These are phyloP conservation scores for Protomyctophum bolini DNA, from an alignment of 2,113 vertebrate genomes.

Conservation along the genomic window DNA sequence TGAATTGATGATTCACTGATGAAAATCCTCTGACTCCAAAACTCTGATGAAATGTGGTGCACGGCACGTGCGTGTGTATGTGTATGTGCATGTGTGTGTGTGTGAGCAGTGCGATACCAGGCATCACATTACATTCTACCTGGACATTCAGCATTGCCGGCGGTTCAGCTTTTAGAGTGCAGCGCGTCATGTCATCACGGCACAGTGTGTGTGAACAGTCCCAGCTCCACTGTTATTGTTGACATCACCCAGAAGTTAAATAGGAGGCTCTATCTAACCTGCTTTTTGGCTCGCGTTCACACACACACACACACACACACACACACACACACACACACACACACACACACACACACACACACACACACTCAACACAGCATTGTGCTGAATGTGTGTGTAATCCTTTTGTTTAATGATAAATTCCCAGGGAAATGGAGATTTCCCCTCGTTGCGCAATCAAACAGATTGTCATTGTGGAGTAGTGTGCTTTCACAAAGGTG, in stretches of 20 bases:
- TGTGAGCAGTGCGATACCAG: no score
- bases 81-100: no score
- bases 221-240: constrained; percentile 33
- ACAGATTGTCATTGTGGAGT: constrained; percentile 47
- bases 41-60: no score
- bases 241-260: constrained; percentile 50
- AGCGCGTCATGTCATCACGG: no score
- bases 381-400: constrained; percentile 57
- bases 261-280: constrained; percentile 41
- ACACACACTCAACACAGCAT: constrained; percentile 45
- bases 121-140: no score
- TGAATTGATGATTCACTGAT: no score
- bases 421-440: constrained; percentile 63
- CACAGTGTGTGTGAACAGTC: not conserved
- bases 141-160: no score
- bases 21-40: no score
- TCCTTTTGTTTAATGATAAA: constrained; percentile 67
- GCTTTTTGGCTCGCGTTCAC: constrained; percentile 53
- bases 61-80: no score
- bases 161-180: no score
- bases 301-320: constrained; percentile 57
- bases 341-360: constrained; percentile 51
- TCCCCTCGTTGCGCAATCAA: constrained; percentile 68
- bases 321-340: no score
- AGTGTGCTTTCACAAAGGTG: constrained; percentile 57